Conservation (phyloP, 2,888 invertebrate genomes). For the Sylvicola fuscatus region DNA sequence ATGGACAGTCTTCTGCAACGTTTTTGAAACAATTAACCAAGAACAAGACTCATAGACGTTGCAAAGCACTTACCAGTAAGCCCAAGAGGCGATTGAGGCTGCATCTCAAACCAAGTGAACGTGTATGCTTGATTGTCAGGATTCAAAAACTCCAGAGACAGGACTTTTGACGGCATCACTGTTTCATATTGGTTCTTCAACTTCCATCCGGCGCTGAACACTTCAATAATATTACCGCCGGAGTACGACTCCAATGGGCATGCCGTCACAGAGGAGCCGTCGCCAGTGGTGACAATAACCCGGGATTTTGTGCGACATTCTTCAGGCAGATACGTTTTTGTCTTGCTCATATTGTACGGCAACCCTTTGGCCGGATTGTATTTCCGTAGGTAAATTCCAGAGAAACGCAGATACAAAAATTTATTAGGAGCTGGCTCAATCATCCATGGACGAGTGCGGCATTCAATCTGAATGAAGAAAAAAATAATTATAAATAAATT, state of each 20-base stretch:
- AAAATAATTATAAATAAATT: slow-evolving; percentile 3
- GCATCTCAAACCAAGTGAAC: slow-evolving; percentile 67
- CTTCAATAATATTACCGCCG: slow-evolving; percentile 44
- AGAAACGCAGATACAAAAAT: slow-evolving; percentile 59
- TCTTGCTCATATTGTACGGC: slow-evolving; percentile 34
- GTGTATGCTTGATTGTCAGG: slow-evolving; percentile 53
- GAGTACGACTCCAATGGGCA: slow-evolving; percentile 34
- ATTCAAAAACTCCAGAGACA: slow-evolving; percentile 62
- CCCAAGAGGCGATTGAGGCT: slow-evolving; percentile 28
- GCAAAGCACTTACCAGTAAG: slow-evolving; percentile 21
- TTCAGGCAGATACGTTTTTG: slow-evolving; percentile 29
- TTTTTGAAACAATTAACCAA: slow-evolving; percentile 16
- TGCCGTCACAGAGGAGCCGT: slow-evolving; percentile 26
- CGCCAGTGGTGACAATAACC: slow-evolving; percentile 55
- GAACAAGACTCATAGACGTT: no score
- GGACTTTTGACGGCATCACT: slow-evolving; percentile 31
- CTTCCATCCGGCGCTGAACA: slow-evolving; percentile 73
- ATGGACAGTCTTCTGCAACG: slow-evolving; percentile 48
- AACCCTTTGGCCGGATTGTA: slow-evolving; percentile 23
- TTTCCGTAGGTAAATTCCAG: slow-evolving; percentile 34
- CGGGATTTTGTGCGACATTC: slow-evolving; percentile 58
- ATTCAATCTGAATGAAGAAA: slow-evolving; percentile 40
- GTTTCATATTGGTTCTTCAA: slow-evolving; percentile 31
- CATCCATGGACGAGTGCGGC: slow-evolving; percentile 59
- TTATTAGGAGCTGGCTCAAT: slow-evolving; percentile 53